Conservation (phyloP, 2,113 vertebrate genomes). For the Labrus mixtus region DNA sequence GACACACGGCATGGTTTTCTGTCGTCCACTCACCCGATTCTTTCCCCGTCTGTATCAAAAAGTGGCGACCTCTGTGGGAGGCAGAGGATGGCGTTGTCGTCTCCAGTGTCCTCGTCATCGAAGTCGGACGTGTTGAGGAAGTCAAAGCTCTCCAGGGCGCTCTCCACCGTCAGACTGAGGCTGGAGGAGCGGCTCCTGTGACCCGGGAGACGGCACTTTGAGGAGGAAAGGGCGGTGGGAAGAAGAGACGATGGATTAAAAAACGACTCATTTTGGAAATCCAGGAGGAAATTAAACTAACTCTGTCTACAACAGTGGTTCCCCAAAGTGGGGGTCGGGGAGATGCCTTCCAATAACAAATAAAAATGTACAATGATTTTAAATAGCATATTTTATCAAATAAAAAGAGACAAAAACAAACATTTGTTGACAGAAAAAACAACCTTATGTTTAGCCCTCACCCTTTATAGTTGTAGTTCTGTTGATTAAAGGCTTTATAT, state of each 20-base stretch:
- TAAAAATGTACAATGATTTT: too few relatives aligned
- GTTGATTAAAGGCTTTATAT: too few relatives aligned
- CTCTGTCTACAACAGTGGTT: too few relatives aligned
- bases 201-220: conserved; percentile 91
- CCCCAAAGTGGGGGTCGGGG: too few relatives aligned
- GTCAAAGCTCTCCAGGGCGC: conserved; percentile 98
- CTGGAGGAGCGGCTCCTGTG: conserved; percentile 95
- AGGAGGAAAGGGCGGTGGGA: conserved; percentile 55
- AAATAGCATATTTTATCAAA: too few relatives aligned
- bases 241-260: not conserved
- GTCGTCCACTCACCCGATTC: conserved; percentile 87
- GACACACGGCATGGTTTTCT: not conserved
- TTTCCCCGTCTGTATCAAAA: conserved; percentile 90
- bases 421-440: too few relatives aligned
- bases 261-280: not conserved
- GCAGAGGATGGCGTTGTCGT: conserved; percentile 82
- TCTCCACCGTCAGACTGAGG: conserved; percentile 97
- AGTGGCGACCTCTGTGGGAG: conserved; percentile 88
- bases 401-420: too few relatives aligned
- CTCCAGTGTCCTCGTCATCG: conserved; percentile 94
- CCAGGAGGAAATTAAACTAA: too few relatives aligned
- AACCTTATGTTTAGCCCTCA: too few relatives aligned
- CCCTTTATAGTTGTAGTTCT: too few relatives aligned
- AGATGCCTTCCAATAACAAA: too few relatives aligned
- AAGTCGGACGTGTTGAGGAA: conserved; percentile 99